These are phyloP conservation scores for Drosophila aldrichi DNA, from an alignment of 2,888 invertebrate species.

Conservation along the genomic window DNA sequence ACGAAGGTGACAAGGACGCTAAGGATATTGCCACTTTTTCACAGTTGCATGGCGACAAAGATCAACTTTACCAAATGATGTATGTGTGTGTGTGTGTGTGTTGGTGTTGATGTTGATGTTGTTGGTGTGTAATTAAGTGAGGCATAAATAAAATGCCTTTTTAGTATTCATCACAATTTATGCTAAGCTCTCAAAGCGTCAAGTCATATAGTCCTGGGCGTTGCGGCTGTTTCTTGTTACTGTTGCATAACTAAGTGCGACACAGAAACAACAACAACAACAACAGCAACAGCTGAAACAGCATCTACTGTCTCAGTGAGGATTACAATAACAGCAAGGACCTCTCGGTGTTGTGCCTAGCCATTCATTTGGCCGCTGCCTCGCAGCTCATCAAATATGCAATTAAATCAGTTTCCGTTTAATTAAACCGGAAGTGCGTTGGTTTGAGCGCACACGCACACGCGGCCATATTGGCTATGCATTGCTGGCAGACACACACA, in stretches of 20 bases:
- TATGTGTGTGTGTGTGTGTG: slow-evolving; percentile 28
- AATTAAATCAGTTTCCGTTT: slow-evolving; percentile 85
- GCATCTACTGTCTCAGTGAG: slow-evolving; percentile 22
- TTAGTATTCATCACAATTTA: slow-evolving; percentile 84
- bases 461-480: slow-evolving; percentile 53
- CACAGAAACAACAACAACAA: slow-evolving; percentile 20
- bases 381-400: slow-evolving; percentile 84
- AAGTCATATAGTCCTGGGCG: slow-evolving; percentile 56
- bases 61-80: slow-evolving; percentile 28
- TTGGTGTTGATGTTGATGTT: slow-evolving; percentile 21
- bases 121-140: slow-evolving; percentile 71
- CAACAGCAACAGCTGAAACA: slow-evolving; percentile 20
- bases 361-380: slow-evolving; percentile 60
- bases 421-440: slow-evolving; percentile 83
- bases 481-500: slow-evolving; percentile 33
- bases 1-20: slow-evolving; percentile 63
- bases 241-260: slow-evolving; percentile 62
- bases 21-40: slow-evolving; percentile 47
- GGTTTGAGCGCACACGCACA: slow-evolving; percentile 60
- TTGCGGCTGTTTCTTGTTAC: slow-evolving; percentile 42
- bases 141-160: slow-evolving; percentile 82
- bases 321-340: slow-evolving; percentile 43
- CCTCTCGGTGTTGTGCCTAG: slow-evolving; percentile 45
- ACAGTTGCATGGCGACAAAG: slow-evolving; percentile 44
- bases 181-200: slow-evolving; percentile 79